Evolutionary conservation across 2,797 vertebrate genomes (phyloP), one percentile per base, ranked within the genome.

Genomic region (Coranthus polyacanthus): DNA sequence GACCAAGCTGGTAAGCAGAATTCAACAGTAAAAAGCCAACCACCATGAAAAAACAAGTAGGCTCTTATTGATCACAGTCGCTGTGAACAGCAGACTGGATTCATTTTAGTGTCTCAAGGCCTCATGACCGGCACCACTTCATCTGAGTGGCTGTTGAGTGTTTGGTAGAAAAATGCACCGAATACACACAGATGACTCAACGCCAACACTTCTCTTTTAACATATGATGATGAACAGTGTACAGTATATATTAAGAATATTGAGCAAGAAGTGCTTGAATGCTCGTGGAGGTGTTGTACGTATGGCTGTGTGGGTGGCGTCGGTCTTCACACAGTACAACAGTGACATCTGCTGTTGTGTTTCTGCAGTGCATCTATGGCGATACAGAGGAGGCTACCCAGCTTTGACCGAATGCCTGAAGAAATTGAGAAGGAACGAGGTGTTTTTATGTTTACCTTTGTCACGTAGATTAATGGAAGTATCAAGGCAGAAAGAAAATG

Each of bases 381-480:
- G 96, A 32, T 98, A 98, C 90, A 94, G 92, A 2, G 97, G 97
- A 0, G 97, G 98, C 20, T 99, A 97, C 85, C 96, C 97, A 0
- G 95, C 97, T 8, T 88, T 99, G 83, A 96, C 87, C 49, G 95
- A 98, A 56, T 97, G 95, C 71, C 95, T 98, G 89, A 91, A 82
- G 76, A 98, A 97, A 79, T 88, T 98, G 49, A 94, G 89, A 57
- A 88, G 83, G 51, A 96, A 97, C 81, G 92, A 96, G 96, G 98
- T 97, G 51, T 1, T 13, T n/a, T 15, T 2, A 21, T 50, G 0
- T 4, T 10, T 54, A 2, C 2, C 2, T 42, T 41, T 47, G 13
- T 37, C 13, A 4, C 4, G 32, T 2, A 45, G 13, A 39, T 13
- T 1, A 18, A 41, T n/a, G 11, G 3, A 13, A 32, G n/a, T 43